Evolutionary conservation across 2,797 vertebrate species (phyloP).

Genomic region (Chromobotia macracanthus): DNA sequence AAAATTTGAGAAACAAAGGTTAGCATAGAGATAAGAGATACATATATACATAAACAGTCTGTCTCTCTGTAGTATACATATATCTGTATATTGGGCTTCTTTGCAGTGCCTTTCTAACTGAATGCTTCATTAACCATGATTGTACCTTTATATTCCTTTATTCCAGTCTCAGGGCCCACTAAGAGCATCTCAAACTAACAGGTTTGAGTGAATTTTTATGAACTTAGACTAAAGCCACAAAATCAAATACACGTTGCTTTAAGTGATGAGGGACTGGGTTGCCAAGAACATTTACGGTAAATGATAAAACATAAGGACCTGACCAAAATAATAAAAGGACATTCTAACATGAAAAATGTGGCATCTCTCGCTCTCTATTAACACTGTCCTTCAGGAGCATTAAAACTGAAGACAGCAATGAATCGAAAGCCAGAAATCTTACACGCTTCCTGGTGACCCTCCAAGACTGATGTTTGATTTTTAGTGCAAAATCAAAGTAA

Average conservation of each 20-base stretch:
- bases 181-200: background rate
- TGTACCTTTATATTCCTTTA: background rate
- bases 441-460: slow-evolving; percentile 44
- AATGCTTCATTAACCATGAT: no score
- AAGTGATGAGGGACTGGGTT: background rate
- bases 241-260: background rate
- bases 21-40: no score
- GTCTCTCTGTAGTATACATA: no score
- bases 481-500: background rate
- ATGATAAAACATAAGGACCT: slow-evolving; percentile 56
- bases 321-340: slow-evolving; percentile 9
- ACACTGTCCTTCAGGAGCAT: slow-evolving; percentile 54
- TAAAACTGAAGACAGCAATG: slow-evolving; percentile 47
- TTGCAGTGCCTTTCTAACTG: no score
- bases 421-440: slow-evolving; percentile 53
- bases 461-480: slow-evolving; percentile 49
- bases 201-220: background rate
- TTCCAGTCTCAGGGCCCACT: background rate
- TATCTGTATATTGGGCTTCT: no score
- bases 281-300: slow-evolving; percentile 43
- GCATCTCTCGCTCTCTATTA: slow-evolving; percentile 26
- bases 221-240: background rate
- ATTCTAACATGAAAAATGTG: slow-evolving; percentile 44
- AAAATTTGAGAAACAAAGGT: no score
- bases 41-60: no score